phyloP scores from a whole-genome alignment of 2,797 vertebrate species.

The Brachyrhaphis roseni region DNA sequence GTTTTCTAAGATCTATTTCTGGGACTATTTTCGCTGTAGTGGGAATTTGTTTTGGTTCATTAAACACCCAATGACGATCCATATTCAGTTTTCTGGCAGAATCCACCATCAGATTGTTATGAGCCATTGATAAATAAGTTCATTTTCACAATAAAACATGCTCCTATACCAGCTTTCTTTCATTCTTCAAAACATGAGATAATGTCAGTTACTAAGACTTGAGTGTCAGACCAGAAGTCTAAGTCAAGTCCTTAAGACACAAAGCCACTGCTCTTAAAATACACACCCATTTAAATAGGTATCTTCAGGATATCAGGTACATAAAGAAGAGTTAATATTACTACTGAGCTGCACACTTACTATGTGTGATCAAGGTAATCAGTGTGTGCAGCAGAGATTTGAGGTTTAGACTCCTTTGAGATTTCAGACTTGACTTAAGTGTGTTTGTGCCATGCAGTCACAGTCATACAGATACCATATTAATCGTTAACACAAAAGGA shows the following conservation, averaged over 20 bases:
- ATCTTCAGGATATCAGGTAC: too few relatives aligned
- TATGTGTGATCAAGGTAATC: too few relatives aligned
- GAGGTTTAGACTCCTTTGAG: too few relatives aligned
- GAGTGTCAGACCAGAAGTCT: neutral
- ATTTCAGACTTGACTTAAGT: neutral
- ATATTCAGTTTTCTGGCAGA: too few relatives aligned
- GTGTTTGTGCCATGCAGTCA: neutral
- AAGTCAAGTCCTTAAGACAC: neutral
- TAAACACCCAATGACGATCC: neutral
- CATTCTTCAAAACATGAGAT: neutral
- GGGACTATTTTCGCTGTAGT: neutral
- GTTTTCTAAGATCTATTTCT: neutral
- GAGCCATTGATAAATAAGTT: too few relatives aligned
- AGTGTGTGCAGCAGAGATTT: too few relatives aligned
- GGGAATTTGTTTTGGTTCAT: neutral
- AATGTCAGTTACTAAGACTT: neutral
- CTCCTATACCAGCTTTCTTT: too few relatives aligned
- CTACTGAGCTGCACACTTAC: too few relatives aligned
- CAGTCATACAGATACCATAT: neutral
- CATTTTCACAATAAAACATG: neutral
- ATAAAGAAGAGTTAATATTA: too few relatives aligned
- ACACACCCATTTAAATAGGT: too few relatives aligned
- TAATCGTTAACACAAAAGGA: too few relatives aligned
- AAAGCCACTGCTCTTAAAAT: neutral
- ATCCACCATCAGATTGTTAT: too few relatives aligned